Evolutionary conservation across 2,888 invertebrate species (phyloP).

Genomic region (Campoplex capitator): DNA sequence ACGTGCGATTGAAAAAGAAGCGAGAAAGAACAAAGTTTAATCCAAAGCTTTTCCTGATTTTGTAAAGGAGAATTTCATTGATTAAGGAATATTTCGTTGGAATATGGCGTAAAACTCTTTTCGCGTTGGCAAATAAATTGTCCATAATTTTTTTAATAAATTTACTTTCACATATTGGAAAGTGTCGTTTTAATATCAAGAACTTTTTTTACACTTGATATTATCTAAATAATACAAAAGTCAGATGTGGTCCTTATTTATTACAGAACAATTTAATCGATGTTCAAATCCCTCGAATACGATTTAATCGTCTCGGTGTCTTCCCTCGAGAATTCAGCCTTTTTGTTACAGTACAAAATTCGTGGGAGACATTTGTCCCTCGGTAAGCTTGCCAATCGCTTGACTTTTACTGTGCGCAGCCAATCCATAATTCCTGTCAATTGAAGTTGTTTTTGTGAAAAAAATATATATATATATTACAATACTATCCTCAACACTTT

Average conservation of each 20-base stretch:
- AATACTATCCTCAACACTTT: too few relatives aligned
- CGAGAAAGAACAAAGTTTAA: conserved; percentile 86
- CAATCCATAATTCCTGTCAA: conserved; percentile 74
- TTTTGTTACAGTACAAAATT: conserved; percentile 70
- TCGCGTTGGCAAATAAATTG: neutral
- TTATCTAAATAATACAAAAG: neutral
- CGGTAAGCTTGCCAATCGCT: conserved; percentile 53
- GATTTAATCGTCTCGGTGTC: conserved; percentile 20
- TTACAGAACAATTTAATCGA: neutral
- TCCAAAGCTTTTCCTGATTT: neutral
- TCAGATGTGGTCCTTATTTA: neutral
- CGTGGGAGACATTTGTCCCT: conserved; percentile 75
- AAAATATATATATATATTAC: neutral
- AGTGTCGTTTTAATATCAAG: conserved; percentile 1
- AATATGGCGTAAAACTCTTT: neutral
- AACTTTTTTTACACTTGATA: neutral
- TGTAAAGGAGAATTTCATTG: neutral
- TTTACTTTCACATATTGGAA: neutral
- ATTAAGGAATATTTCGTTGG: neutral
- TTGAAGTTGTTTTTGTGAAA: too few relatives aligned
- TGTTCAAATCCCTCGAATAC: neutral
- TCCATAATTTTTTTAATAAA: conserved; percentile 4
- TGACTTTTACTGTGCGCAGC: conserved; percentile 71
- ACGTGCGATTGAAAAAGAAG: conserved; percentile 89
- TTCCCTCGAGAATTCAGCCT: conserved; percentile 24